Evolutionary conservation across 2,888 invertebrate genomes (phyloP).

Genomic region (Cheilosia grossa): DNA sequence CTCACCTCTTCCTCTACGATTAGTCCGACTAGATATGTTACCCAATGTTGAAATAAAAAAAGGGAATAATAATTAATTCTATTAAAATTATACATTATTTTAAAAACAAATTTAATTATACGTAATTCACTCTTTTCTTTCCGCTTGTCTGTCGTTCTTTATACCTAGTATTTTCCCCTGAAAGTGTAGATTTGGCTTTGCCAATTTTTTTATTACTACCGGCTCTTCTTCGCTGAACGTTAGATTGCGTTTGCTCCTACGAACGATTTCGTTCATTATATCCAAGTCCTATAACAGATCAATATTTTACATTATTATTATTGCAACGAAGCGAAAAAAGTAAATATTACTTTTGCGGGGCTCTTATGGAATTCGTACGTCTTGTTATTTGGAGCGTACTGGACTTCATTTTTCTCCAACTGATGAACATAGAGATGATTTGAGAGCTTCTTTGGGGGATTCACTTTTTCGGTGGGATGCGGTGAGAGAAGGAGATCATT

Average conservation of each 20-base stretch:
- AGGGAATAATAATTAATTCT: constrained; percentile 39
- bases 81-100: constrained; percentile 42
- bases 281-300: constrained; percentile 78
- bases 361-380: constrained; percentile 81
- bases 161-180: constrained; percentile 76
- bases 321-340: neutral
- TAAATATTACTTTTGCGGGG: constrained; percentile 80
- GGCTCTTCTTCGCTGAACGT: constrained; percentile 78
- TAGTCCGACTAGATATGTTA: neutral
- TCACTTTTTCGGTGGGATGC: constrained; percentile 86
- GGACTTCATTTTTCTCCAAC: constrained; percentile 83
- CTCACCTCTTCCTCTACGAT: neutral
- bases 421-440: constrained; percentile 86
- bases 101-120: constrained; percentile 19
- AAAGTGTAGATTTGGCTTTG: constrained; percentile 71
- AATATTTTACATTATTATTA: neutral
- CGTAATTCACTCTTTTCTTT: constrained; percentile 73
- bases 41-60: constrained; percentile 10
- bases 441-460: constrained; percentile 80
- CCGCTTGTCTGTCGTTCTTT: constrained; percentile 78
- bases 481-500: constrained; percentile 87
- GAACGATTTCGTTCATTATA: constrained; percentile 80
- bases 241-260: constrained; percentile 79
- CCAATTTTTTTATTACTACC: constrained; percentile 43
- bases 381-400: constrained; percentile 80